phyloP scores from a whole-genome alignment of 1,140 invertebrate genomes.

The Medauroidea extradentata region DNA sequence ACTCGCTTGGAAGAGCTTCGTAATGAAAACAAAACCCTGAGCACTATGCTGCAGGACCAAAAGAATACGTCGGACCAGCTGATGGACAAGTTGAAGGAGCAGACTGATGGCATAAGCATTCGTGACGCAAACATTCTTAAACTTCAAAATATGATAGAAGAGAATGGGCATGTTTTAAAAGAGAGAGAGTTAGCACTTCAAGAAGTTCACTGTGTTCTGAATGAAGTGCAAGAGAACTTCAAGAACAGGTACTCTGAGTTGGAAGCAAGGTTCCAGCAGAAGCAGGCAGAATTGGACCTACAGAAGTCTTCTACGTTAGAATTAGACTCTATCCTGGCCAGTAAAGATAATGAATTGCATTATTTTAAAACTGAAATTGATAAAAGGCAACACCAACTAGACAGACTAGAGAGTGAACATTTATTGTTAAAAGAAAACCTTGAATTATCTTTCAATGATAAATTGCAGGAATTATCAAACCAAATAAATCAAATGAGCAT shows the following conservation, averaged over 20 bases:
- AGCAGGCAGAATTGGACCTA: conserved; percentile 1
- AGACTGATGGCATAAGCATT: conserved; percentile 29
- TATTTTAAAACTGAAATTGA: neutral
- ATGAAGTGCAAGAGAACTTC: conserved; percentile 10
- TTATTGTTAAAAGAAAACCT: no score
- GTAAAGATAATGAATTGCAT: neutral
- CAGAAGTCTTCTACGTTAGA: no score
- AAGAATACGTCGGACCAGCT: conserved; percentile 36
- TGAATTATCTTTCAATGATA: no score
- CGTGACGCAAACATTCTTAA: conserved; percentile 29
- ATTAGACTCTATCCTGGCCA: neutral
- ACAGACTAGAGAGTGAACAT: no score
- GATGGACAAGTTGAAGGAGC: conserved; percentile 31
- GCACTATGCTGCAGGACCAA: conserved; percentile 18
- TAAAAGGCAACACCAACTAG: no score
- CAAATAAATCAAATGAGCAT: no score
- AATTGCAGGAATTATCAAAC: no score
- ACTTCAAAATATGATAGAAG: neutral
- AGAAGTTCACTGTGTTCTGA: neutral
- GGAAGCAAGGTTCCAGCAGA: conserved; percentile 23
- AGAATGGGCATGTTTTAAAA: neutral
- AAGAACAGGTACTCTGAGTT: conserved; percentile 21
- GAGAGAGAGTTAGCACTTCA: conserved; percentile 1
- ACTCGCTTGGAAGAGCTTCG: conserved; percentile 15
- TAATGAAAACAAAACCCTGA: conserved; percentile 22